phyloP scores from a whole-genome alignment of 2,797 vertebrate genomes.

The Silurus lanzhouensis region DNA sequence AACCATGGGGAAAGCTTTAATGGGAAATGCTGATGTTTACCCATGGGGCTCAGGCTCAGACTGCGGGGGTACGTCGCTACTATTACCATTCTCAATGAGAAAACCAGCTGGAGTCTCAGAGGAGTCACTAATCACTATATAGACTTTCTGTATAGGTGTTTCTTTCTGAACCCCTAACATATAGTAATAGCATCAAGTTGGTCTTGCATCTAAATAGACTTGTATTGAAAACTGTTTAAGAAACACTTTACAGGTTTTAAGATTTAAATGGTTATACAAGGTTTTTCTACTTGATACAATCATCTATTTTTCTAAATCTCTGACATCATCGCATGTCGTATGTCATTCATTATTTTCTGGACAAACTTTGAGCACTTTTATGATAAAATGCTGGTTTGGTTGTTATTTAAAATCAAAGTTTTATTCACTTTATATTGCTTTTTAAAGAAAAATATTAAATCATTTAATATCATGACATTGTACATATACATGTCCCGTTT shows the following conservation, averaged over 20 bases:
- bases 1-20: conserved; percentile 45
- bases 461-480: neutral
- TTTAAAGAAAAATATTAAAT: neutral
- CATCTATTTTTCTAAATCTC: neutral
- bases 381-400: neutral
- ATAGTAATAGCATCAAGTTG: too few relatives aligned
- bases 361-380: conserved; percentile 2
- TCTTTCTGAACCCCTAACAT: neutral
- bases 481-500: neutral
- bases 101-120: conserved; percentile 42
- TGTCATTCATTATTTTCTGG: neutral
- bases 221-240: conserved; percentile 7
- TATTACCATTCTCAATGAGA: conserved; percentile 35
- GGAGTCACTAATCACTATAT: conserved; percentile 5
- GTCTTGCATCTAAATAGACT: neutral
- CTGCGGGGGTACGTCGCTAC: neutral
- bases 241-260: conserved; percentile 5
- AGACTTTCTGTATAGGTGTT: neutral
- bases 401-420: conserved; percentile 7
- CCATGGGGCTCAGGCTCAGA: conserved; percentile 19
- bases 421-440: neutral
- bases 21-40: conserved; percentile 41
- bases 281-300: conserved; percentile 17
- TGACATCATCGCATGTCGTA: conserved; percentile 22
- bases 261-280: conserved; percentile 13